Base-by-base conservation (phyloP, 2,888 invertebrate genomes). In the Drosophila crucigera region DNA sequence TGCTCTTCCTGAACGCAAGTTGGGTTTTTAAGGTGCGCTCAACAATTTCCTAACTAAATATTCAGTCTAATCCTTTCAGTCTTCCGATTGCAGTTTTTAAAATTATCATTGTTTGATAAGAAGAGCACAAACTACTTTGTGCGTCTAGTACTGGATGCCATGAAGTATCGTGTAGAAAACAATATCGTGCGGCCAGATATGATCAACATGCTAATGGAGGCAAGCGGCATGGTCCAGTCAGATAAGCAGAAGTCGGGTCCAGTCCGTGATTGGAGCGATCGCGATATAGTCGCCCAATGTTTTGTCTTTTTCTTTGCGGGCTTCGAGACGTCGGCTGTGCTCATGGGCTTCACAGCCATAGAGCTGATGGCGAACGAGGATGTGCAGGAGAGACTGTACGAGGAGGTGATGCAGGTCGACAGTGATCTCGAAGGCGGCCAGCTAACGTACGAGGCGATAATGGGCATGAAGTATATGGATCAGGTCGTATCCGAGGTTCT, bases 381-480 rank as follows among this genome's bases (percentile, higher is more conserved):
- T 0, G 90, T 95, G 0, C 96, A 96, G 88, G 93, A 94, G 4
- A 94, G 90, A 61, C 91, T 96, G 1, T 93, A 93, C 2, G 82
- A 94, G 50, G 95, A 96, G 92, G 94, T 96, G 37, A 93, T 92
- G 28, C 94, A 94, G 28, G 93, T 94, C 4, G 91, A 94, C 7
- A 82, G 78, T 0, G 93, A 93, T n/a, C 65, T 93, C 5, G 92
- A 93, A 9, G 93, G 92, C 0, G 94, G 94, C 11, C 94, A 94
- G 54, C 86, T 95, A 0, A 94, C 94, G 54, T 95, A 95, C 75
- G 95, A 94, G 41, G 93, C 94, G 1, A 91, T 96, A 0, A 94
- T 94, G 80, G 93, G 93, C 49, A 94, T 96, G 95, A 94, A 94
- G 54, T 96, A 95, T 70, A 85, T 96, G 93, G 95, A 95, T 77